These are phyloP conservation scores for Trichopria drosophilae DNA, from an alignment of 2,888 invertebrate species.

Conservation along the genomic window DNA sequence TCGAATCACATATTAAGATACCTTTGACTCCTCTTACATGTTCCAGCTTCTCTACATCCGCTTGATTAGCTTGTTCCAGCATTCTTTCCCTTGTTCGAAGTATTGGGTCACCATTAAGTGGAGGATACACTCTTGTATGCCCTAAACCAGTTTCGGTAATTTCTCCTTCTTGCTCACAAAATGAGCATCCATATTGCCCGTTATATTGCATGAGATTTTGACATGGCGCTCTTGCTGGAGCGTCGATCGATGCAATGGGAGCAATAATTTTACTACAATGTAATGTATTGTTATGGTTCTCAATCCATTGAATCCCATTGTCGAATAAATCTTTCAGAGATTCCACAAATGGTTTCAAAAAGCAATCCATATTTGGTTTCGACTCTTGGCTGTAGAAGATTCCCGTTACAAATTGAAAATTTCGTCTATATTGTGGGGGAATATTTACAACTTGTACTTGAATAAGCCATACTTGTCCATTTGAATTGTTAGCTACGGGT, in stretches of 20 bases:
- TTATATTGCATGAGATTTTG: constrained; percentile 21
- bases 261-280: constrained; percentile 16
- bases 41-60: not conserved
- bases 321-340: constrained; percentile 3
- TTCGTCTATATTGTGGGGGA: constrained; percentile 8
- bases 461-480: constrained; percentile 19
- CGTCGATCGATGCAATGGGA: constrained; percentile 15
- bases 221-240: constrained; percentile 16
- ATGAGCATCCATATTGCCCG: constrained; percentile 15
- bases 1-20: not conserved
- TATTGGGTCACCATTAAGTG: not conserved
- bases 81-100: constrained; percentile 7
- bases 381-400: constrained; percentile 7
- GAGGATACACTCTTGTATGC: constrained; percentile 11
- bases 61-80: not conserved
- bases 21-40: constrained; percentile 13
- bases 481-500: constrained; percentile 15
- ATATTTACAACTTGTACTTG: constrained; percentile 20
- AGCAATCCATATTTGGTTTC: constrained; percentile 16
- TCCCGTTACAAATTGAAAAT: constrained; percentile 15
- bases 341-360: constrained; percentile 21
- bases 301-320: constrained; percentile 9
- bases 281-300: not conserved
- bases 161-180: constrained; percentile 10
- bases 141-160: not conserved